Evolutionary conservation across 1,140 invertebrate genomes (phyloP), one percentile per base, ranked within the genome.

Genomic region (Magallana angulata): DNA sequence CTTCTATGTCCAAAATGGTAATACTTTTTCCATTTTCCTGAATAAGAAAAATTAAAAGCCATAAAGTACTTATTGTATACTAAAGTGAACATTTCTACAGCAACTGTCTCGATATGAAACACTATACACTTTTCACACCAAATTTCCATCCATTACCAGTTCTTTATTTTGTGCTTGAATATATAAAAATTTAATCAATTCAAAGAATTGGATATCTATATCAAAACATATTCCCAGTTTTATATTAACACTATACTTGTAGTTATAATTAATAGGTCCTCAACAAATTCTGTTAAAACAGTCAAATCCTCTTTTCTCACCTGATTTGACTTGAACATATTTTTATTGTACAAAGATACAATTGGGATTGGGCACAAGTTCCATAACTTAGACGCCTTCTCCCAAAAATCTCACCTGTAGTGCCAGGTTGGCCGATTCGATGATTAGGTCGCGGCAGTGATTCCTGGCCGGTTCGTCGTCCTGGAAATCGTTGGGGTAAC

Each of bases 1-100:
- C 90, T 71, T 93, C 91, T 9, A 93, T 93, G 76, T 95, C 93
- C 7, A 95, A 62, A 59, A 95, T 90, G 56, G 94, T 95, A 14
- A 95, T 84, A 85, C 92, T 95, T 14, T 91, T 88, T 84, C 92
- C 91, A 24, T 93, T 91, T n/a, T 91, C 93, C 94, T 94, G 36
- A 48, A 48, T 48, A 5, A 48, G 36, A 2, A 48, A 48, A 48
- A 48, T 48, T 2, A 48, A 48, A 48, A 48, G 2, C 2, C 36
- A 48, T 48, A 48, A 48, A 48, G 5, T 48, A 48, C 5, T 48
- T 48, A 48, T 5, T 48, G 36, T 48, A 48, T 4, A 48, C 36
- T 48, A 48, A 48, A 5, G 36, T 48, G 2, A 48, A 48, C 2
- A 48, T 5, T 5, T 24, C 3, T 48, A 48, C 5, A 48, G 2